Percentiles rank a stretch among this genome's conserved stretches.
Conservation (phyloP, 2,797 vertebrate species). For the Sebastes oblongus region DNA sequence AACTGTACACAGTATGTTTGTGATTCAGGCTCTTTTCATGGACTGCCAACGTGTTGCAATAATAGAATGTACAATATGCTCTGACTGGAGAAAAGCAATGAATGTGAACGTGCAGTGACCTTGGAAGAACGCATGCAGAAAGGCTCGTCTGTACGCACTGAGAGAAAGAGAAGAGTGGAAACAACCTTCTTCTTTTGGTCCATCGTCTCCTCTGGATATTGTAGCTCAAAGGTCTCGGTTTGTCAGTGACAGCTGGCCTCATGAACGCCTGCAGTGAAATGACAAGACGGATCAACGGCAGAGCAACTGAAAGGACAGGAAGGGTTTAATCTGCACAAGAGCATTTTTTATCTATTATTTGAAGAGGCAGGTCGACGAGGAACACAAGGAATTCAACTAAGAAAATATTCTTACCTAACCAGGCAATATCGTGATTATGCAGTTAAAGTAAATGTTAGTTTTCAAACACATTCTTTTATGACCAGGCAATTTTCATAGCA, state of each 20-base stretch:
- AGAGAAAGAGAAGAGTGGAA: conserved; percentile 16
- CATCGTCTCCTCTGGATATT: conserved; percentile 42
- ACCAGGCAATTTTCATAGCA: not conserved
- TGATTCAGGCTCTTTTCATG: not conserved
- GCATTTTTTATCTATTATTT: not conserved
- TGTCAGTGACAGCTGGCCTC: conserved; percentile 75
- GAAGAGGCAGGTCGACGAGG: not conserved
- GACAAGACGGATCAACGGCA: conserved; percentile 64
- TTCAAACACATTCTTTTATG: not conserved
- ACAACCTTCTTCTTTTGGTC: conserved; percentile 30
- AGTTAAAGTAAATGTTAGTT: not conserved
- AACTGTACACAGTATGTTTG: not conserved
- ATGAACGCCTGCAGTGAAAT: conserved; percentile 65
- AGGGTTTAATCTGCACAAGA: conserved; percentile 43
- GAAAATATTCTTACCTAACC: not conserved
- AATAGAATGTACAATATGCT: not conserved
- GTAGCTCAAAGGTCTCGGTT: conserved; percentile 55
- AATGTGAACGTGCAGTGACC: conserved; percentile 30
- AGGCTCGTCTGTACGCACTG: not conserved
- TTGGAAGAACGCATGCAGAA: conserved; percentile 28
- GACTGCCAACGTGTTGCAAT: not conserved
- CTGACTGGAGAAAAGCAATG: not conserved
- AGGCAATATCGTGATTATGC: not conserved
- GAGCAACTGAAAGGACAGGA: conserved; percentile 45
- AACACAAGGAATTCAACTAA: not conserved